A percentile compares a stretch with the other conserved stretches of the same genome.
These are phyloP conservation scores for Pterocles gutturalis DNA, from an alignment of 2,113 vertebrate species.

Conservation along the genomic window DNA sequence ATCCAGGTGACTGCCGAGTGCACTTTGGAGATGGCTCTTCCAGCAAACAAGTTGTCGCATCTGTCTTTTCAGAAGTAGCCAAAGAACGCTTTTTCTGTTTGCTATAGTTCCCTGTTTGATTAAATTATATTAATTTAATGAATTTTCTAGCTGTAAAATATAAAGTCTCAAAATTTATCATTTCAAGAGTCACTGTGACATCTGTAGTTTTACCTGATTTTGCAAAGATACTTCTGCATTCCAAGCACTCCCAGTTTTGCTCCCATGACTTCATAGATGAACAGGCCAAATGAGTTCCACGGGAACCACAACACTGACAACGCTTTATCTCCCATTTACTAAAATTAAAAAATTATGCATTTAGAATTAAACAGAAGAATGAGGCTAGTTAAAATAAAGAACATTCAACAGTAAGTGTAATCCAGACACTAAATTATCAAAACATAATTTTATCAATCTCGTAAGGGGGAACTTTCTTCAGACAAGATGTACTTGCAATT, in stretches of 20 bases:
- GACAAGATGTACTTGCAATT: neutral
- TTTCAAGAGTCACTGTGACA: neutral
- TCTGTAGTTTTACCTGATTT: slow-evolving; percentile 81
- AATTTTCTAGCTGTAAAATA: neutral
- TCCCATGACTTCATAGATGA: slow-evolving; percentile 80
- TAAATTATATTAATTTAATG: neutral
- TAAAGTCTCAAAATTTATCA: neutral
- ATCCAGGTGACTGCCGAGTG: slow-evolving; percentile 71
- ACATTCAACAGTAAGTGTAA: neutral
- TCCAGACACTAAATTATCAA: neutral
- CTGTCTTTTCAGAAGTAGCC: slow-evolving; percentile 57
- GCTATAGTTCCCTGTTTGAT: slow-evolving; percentile 63
- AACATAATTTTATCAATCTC: neutral
- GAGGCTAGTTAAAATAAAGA: neutral
- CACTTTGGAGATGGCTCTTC: slow-evolving; percentile 80
- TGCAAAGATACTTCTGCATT: slow-evolving; percentile 84
- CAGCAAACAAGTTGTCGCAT: slow-evolving; percentile 63
- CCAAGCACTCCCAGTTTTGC: slow-evolving; percentile 89
- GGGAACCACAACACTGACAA: slow-evolving; percentile 91
- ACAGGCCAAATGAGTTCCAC: slow-evolving; percentile 92
- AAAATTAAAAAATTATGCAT: slow-evolving; percentile 8
- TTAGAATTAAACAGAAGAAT: neutral
- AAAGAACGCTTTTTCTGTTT: slow-evolving; percentile 66
- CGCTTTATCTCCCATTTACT: slow-evolving; percentile 91
- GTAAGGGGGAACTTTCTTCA: neutral